Percentiles rank a stretch among this genome's conserved stretches.
Evolutionary conservation across 2,888 invertebrate genomes (phyloP).

Genomic region (Leptinotarsa tumamoca): DNA sequence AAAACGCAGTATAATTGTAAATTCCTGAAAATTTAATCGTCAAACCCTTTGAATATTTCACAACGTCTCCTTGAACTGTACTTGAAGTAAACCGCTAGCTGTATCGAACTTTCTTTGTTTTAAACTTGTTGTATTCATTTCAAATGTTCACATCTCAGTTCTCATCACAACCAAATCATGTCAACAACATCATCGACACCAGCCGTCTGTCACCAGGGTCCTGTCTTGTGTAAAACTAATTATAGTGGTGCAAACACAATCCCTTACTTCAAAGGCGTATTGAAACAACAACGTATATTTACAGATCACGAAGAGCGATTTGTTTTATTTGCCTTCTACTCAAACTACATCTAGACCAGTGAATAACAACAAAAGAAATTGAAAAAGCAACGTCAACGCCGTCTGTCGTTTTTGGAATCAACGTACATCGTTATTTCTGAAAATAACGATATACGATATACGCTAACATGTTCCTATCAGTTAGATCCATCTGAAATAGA

Average conservation of each 20-base stretch:
- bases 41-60: not conserved
- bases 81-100: not conserved
- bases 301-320: constrained; percentile 15
- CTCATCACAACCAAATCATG: constrained; percentile 9
- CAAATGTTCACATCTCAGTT: not conserved
- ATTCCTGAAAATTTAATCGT: not conserved
- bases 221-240: constrained; percentile 36
- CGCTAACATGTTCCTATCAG: too few relatives aligned
- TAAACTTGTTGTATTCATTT: not conserved
- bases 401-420: too few relatives aligned
- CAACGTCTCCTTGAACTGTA: not conserved
- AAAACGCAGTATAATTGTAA: not conserved
- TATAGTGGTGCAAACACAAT: constrained; percentile 37
- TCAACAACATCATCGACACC: constrained; percentile 18
- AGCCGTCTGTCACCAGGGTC: constrained; percentile 31
- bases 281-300: constrained; percentile 20
- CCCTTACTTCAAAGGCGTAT: constrained; percentile 37
- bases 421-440: too few relatives aligned
- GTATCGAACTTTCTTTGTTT: not conserved
- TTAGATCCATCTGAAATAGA: too few relatives aligned
- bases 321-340: constrained; percentile 16
- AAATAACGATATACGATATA: too few relatives aligned
- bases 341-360: constrained; percentile 7
- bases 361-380: not conserved
- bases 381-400: too few relatives aligned